Evolutionary conservation across 2,113 vertebrate genomes (phyloP), one percentile per base, ranked within the genome.

Genomic region (Zeus faber): DNA sequence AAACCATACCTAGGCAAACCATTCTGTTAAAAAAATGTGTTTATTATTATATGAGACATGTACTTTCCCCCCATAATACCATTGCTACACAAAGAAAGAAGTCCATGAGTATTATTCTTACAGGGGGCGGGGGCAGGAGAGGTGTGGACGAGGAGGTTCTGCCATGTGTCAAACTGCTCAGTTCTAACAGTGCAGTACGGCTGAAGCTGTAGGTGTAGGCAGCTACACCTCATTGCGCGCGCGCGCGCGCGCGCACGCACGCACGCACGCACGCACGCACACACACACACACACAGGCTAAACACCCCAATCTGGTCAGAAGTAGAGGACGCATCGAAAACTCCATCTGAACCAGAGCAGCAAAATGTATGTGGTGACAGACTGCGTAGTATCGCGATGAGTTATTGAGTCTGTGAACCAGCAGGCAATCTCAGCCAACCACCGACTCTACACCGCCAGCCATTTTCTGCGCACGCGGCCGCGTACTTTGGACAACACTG

Each of bases 51-150:
- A 62, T 66, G 68, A 79, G 50, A 68, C 53, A 68, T 70, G 62
- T 44, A 20, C 37, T 23, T 51, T 37, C 26, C 37, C 1, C 40
- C 14, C 39, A 44, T 61, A 74, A 78, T 64, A 75, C 55, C 62
- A 59, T 54, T 76, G 77, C 76, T 80, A 80, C 76, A 82, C 79
- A 62, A 69, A 67, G 63, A 62, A 49, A 76, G 48, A 59, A 50
- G 58, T 74, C 67, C 65, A 73, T 25, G 61, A 49, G 18, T 58
- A 54, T 26, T 44, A 59, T 45, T 73, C 31, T 18, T 64, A 61
- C 7, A 64, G 49, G 46, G n/a, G 20, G 31, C 35, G 51, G 46
- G 54, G 58, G 51, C 45, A 45, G 67, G 68, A 45, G 62, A 16
- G 22, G 25, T 11, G 33, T 31, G 58, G 62, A 27, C 58, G 58